phyloP scores from a whole-genome alignment of 1,140 invertebrate genomes.

The Drosophila micromelanica region DNA sequence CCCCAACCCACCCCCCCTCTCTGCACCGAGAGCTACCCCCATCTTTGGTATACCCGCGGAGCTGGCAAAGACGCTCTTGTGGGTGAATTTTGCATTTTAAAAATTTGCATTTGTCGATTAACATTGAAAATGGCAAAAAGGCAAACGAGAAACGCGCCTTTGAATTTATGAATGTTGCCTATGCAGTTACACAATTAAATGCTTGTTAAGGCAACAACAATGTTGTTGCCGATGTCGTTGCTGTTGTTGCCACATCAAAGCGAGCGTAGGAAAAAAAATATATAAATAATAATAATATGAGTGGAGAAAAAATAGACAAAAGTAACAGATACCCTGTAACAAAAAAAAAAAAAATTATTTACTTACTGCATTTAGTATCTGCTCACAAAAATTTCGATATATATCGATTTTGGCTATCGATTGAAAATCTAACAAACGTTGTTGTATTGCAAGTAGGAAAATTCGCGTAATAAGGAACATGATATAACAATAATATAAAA shows the following conservation, averaged over 20 bases:
- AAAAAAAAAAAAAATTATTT: too few relatives aligned
- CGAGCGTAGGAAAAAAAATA: conserved; percentile 21
- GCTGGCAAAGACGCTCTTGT: conserved; percentile 24
- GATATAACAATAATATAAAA: too few relatives aligned
- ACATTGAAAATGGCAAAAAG: conserved; percentile 73
- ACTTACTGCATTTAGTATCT: too few relatives aligned
- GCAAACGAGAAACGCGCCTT: conserved; percentile 51
- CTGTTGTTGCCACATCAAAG: conserved; percentile 48
- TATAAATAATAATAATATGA: neutral
- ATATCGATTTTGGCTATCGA: too few relatives aligned
- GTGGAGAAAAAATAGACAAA: too few relatives aligned
- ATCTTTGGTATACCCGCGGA: neutral
- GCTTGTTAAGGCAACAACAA: conserved; percentile 52
- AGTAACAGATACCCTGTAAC: too few relatives aligned
- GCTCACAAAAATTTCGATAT: too few relatives aligned
- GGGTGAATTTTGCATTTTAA: conserved; percentile 48
- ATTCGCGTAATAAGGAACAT: too few relatives aligned
- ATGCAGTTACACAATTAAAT: conserved; percentile 66
- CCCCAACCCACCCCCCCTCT: too few relatives aligned
- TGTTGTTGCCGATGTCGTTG: conserved; percentile 16
- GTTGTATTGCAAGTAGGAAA: too few relatives aligned
- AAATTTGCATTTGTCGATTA: conserved; percentile 55
- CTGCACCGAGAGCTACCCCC: neutral
- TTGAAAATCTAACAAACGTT: too few relatives aligned
- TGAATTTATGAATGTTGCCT: conserved; percentile 70